Evolutionary conservation across 2,113 vertebrate genomes (phyloP).

Genomic region (Fulica atra): DNA sequence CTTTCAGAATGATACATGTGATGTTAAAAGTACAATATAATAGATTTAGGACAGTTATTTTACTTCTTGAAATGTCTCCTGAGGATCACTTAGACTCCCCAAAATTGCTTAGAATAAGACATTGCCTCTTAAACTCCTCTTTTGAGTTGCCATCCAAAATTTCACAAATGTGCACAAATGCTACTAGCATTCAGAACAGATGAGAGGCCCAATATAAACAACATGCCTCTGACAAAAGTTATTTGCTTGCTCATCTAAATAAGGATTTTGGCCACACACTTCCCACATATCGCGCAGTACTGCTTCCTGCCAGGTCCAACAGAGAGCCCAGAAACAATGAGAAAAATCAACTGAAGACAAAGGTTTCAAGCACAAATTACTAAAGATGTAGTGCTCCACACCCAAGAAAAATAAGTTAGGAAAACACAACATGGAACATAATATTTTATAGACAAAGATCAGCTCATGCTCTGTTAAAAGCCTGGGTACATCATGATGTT

Average conservation of each 20-base stretch:
- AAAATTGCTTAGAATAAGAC: neutral
- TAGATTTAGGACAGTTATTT: neutral
- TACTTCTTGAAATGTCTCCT: neutral
- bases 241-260: neutral
- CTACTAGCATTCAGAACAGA: neutral
- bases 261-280: neutral
- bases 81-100: neutral
- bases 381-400: neutral
- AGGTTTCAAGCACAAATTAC: neutral
- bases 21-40: neutral
- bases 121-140: neutral
- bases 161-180: neutral
- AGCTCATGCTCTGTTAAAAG: neutral
- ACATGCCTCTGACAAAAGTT: neutral
- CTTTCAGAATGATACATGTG: neutral
- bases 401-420: neutral
- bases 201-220: neutral
- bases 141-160: neutral
- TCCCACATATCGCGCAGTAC: neutral
- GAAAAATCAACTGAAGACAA: neutral
- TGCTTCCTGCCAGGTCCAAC: neutral
- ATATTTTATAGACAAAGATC: neutral
- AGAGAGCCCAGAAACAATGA: neutral
- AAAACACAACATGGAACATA: neutral
- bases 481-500: neutral